These are phyloP conservation scores for Drosophila multiciliata DNA, from an alignment of 2,888 invertebrate species.

Conservation along the genomic window DNA sequence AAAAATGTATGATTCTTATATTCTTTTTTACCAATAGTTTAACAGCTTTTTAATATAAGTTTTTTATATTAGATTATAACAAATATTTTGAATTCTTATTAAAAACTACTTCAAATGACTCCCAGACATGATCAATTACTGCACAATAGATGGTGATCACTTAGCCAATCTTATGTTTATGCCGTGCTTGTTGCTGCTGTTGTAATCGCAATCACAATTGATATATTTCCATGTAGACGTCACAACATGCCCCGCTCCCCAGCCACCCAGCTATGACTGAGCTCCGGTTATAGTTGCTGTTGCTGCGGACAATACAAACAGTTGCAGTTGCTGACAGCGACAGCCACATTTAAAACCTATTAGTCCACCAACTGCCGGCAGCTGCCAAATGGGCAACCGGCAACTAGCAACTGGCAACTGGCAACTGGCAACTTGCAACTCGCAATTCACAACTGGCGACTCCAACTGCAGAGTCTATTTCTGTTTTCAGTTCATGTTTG, in stretches of 20 bases:
- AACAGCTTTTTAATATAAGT: too few relatives aligned
- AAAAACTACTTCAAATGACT: too few relatives aligned
- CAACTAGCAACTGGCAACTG: conserved; percentile 12
- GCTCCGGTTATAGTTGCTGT: conserved; percentile 43
- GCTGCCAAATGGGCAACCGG: conserved; percentile 27
- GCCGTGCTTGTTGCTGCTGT: conserved; percentile 2
- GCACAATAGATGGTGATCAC: conserved; percentile 3
- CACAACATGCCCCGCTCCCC: conserved; percentile 59
- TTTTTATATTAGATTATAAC: too few relatives aligned
- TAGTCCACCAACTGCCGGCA: conserved; percentile 54
- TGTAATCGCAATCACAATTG: conserved; percentile 28
- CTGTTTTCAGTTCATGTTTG: conserved; percentile 46
- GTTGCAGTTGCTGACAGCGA: conserved; percentile 66
- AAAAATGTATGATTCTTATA: background rate
- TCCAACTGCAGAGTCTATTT: conserved; percentile 34
- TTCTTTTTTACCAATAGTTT: too few relatives aligned
- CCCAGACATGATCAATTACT: conserved; percentile 7
- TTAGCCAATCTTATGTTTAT: conserved; percentile 10
- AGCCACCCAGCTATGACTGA: conserved; percentile 60
- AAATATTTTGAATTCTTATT: background rate
- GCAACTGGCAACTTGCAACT: conserved; percentile 4
- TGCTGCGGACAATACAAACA: conserved; percentile 19
- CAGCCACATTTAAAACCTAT: conserved; percentile 79
- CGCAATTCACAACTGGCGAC: conserved; percentile 24
- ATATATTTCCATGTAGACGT: conserved; percentile 62